Conservation (phyloP, 2,888 invertebrate species). For the Agonum fuliginosum region DNA sequence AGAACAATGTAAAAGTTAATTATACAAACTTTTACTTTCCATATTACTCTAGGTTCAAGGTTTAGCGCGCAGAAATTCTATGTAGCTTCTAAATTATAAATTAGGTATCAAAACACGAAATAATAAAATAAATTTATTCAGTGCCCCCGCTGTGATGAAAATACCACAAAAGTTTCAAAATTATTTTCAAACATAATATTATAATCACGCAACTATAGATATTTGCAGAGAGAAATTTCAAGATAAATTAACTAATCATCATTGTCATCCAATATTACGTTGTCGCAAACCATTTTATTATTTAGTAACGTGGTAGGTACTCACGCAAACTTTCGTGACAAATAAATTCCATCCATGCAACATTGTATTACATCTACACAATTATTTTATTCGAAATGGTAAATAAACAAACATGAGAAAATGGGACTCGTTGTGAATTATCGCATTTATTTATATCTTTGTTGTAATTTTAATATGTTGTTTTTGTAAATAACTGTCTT, state of each 20-base stretch:
- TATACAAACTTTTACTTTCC: slow-evolving; percentile 22
- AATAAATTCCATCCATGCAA: not conserved
- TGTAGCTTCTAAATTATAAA: not conserved
- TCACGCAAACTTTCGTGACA: slow-evolving; percentile 10
- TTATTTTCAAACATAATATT: not conserved
- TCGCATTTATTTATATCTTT: too few relatives aligned
- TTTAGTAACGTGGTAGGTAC: not conserved
- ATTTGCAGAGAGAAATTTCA: not conserved
- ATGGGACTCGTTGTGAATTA: too few relatives aligned
- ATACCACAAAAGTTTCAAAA: not conserved
- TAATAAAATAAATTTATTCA: not conserved
- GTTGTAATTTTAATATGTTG: too few relatives aligned
- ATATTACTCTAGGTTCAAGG: slow-evolving; percentile 9
- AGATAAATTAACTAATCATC: slow-evolving; percentile 30
- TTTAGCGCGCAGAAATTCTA: not conserved
- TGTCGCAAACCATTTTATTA: not conserved
- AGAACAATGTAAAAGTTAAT: slow-evolving; percentile 20
- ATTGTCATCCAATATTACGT: slow-evolving; percentile 16
- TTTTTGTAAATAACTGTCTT: too few relatives aligned
- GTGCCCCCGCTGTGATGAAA: not conserved
- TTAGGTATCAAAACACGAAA: not conserved
- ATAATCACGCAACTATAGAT: not conserved
- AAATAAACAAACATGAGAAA: too few relatives aligned
- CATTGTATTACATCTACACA: not conserved
- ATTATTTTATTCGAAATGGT: too few relatives aligned